Conservation (phyloP, 2,113 vertebrate genomes). For the Pollachius pollachius region DNA sequence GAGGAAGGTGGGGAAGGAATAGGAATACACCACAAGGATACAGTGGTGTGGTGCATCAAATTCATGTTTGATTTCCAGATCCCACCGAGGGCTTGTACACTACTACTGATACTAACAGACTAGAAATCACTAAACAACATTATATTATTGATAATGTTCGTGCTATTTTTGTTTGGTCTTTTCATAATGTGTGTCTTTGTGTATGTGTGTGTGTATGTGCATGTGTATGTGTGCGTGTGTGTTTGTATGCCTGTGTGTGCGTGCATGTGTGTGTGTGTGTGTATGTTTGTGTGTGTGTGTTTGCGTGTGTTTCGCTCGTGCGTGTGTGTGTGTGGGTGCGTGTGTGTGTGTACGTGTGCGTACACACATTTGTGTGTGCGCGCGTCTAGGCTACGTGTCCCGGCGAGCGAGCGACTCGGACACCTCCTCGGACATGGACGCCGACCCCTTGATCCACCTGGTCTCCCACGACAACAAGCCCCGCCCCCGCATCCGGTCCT, state of each 20-base stretch:
- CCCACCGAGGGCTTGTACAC: too few relatives aligned
- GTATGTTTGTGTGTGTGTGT: not conserved
- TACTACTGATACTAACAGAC: not conserved
- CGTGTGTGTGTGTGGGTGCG: constrained; percentile 1
- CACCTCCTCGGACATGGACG: constrained; percentile 82
- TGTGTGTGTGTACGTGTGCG: not conserved
- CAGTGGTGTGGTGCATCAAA: not conserved
- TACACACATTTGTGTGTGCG: constrained; percentile 14
- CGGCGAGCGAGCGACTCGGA: constrained; percentile 90
- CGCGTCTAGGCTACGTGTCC: constrained; percentile 86
- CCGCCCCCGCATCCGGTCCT: constrained; percentile 40
- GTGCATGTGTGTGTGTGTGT: constrained; percentile 21
- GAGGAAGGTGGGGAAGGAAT: constrained; percentile 84
- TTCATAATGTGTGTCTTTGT: not conserved
- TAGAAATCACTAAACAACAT: not conserved
- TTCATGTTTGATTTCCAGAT: not conserved
- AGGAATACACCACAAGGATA: not conserved
- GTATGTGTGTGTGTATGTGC: constrained; percentile 10
- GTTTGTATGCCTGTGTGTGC: not conserved
- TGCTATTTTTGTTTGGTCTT: not conserved
- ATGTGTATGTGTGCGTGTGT: constrained; percentile 47
- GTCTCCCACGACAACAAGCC: constrained; percentile 36
- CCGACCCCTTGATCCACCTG: constrained; percentile 61
- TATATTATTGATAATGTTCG: not conserved
- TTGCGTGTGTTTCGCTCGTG: not conserved